A percentile compares a stretch with the other conserved stretches of the same genome.
Evolutionary conservation across 2,113 vertebrate genomes (phyloP).

Genomic region (Marmota monax): DNA sequence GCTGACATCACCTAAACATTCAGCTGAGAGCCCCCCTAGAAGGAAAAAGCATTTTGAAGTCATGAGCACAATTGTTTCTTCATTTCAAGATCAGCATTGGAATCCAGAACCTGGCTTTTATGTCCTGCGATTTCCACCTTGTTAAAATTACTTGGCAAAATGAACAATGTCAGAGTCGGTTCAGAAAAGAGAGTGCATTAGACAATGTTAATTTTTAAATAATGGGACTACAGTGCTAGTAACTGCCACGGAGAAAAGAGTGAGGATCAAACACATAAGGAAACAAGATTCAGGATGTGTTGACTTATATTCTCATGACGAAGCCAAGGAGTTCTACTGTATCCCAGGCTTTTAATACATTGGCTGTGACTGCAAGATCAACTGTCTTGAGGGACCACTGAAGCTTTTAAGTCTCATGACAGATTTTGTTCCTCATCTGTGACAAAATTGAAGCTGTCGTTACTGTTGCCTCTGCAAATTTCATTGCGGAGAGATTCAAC

Average conservation of each 20-base stretch:
- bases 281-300: background rate
- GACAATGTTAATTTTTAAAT: background rate
- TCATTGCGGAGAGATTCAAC: background rate
- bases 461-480: slow-evolving; percentile 74
- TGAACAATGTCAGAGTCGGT: background rate
- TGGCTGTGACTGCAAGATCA: slow-evolving; percentile 86
- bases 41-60: background rate
- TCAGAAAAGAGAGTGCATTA: background rate
- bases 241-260: background rate
- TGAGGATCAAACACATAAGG: background rate
- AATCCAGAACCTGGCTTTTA: background rate
- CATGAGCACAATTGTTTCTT: slow-evolving; percentile 6
- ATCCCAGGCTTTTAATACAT: slow-evolving; percentile 82
- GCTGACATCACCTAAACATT: background rate
- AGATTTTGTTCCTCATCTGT: slow-evolving; percentile 83
- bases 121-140: background rate
- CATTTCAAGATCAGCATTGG: background rate
- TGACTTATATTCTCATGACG: slow-evolving; percentile 39
- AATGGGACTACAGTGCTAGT: background rate
- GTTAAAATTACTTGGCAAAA: background rate
- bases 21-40: slow-evolving; percentile 32
- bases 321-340: slow-evolving; percentile 60
- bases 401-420: slow-evolving; percentile 85
- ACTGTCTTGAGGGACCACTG: slow-evolving; percentile 88
- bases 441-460: slow-evolving; percentile 80